Conservation (phyloP, 2,113 vertebrate genomes). For the Petaurus breviceps region DNA sequence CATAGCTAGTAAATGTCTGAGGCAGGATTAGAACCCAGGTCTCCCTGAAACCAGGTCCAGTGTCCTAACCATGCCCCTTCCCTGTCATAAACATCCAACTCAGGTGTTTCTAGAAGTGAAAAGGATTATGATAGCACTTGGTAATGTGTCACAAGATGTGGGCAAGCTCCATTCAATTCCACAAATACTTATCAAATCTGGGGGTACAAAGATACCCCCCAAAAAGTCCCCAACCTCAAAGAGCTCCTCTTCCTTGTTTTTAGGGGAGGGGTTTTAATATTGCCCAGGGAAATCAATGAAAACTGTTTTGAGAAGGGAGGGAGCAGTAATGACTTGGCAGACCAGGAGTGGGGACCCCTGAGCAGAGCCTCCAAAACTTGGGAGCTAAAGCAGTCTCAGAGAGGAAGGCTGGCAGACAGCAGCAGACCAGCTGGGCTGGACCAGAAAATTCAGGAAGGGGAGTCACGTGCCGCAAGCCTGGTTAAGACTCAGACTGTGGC, state of each 20-base stretch:
- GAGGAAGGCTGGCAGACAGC: too few species aligned
- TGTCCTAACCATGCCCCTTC: not conserved
- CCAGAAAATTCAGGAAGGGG: not conserved
- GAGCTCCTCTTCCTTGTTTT: not conserved
- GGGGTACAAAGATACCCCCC: not conserved
- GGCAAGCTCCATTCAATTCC: not conserved
- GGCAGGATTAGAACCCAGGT: not conserved
- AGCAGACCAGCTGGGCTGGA: too few species aligned
- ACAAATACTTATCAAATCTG: not conserved
- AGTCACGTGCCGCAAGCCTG: too few species aligned
- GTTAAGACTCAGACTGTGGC: not conserved
- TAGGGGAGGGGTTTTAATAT: not conserved
- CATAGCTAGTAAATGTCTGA: not conserved
- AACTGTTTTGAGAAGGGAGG: not conserved
- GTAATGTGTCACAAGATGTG: not conserved
- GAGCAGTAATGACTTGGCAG: not conserved
- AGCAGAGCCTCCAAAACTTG: not conserved
- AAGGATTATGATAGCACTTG: not conserved
- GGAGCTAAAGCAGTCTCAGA: too few species aligned
- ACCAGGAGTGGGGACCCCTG: too few species aligned
- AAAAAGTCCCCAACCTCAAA: not conserved
- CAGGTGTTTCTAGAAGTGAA: not conserved
- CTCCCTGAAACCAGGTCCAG: not conserved
- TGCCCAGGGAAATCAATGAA: not conserved
- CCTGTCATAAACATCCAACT: not conserved